Base-by-base conservation (phyloP, 2,797 vertebrate species). In the Austrolebias charrua region DNA sequence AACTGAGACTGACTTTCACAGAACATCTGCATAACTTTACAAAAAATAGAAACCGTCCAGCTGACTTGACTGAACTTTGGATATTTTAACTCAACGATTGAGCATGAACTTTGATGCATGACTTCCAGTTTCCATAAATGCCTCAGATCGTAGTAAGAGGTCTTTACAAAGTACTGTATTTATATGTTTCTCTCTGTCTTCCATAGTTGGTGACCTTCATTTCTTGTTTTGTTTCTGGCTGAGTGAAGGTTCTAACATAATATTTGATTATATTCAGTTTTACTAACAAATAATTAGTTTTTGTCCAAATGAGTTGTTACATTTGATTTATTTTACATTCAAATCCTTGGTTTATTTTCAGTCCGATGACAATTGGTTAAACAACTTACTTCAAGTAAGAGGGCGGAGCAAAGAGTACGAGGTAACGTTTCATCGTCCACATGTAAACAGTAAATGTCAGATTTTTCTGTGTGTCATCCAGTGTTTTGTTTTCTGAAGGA, bases 401-500 rank as follows among this genome's bases (percentile, higher is more conserved):
- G 18, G 45, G 58, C 71, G 71, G 20, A 84, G 78, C 67, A 88
- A 80, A 60, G 52, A 51, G 0, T 94, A 93, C 65, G 71, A 88
- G 88, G 92, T 92, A 81, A 76, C 5, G 5, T 13, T 48, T 24
- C 15, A 51, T 38, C 44, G 11, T 11, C 38, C 11, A 40, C 38
- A 40, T 12, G 12, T 15, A 45, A 16, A 31, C 0, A 44, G 18
- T 6, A 49, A 52, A 47, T 24, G 16, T 31, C 10, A 14, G 11
- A 10, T 4, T 11, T 11, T 10, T 33, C 6, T 46, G 12, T 46
- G 14, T 63, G 7, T 12, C 0, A 35, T 2, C 3, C 29, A 29
- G n/a, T 52, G 35, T 35, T 38, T 43, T 18, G 3, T 73, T 44
- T 52, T 42, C 40, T 77, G 24, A 63, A 94, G 93, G 92, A 94